Percentiles rank a stretch among this genome's conserved stretches.
Evolutionary conservation across 2,888 invertebrate species (phyloP).

Genomic region (Oscheius sp.): DNA sequence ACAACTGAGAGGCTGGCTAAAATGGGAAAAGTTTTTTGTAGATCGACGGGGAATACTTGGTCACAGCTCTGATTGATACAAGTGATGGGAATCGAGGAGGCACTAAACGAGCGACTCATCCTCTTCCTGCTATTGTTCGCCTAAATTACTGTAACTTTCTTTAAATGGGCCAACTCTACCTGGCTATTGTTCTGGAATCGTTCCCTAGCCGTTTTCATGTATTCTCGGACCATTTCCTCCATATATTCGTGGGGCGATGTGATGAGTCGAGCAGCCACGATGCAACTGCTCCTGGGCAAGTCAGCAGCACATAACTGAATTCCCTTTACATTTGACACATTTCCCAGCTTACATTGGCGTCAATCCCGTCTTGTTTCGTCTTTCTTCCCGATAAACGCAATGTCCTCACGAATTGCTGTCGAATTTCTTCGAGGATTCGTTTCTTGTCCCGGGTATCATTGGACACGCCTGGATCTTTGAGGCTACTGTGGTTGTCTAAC

Average conservation of each 20-base stretch:
- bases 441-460: constrained; percentile 47
- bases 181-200: constrained; percentile 34
- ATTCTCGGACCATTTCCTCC: constrained; percentile 66
- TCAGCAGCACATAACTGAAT: constrained; percentile 56
- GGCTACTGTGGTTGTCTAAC: background rate
- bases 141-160: background rate
- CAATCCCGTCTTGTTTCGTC: constrained; percentile 50
- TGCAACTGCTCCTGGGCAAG: constrained; percentile 58
- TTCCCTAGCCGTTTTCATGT: constrained; percentile 63
- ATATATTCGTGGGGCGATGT: constrained; percentile 68
- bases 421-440: constrained; percentile 57
- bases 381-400: constrained; percentile 43
- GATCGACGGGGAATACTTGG: constrained; percentile 40
- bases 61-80: constrained; percentile 69
- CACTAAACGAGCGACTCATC: constrained; percentile 68
- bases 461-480: constrained; percentile 25
- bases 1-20: constrained; percentile 66
- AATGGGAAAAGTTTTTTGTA: constrained; percentile 24
- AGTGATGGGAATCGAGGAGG: constrained; percentile 64
- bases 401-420: constrained; percentile 51
- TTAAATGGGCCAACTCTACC: background rate
- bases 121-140: constrained; percentile 56
- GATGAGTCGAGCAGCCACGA: constrained; percentile 65
- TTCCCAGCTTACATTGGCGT: constrained; percentile 41
- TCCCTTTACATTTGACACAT: background rate